phyloP scores from a whole-genome alignment of 2,888 invertebrate species.

The Steinernema carpocapsae region DNA sequence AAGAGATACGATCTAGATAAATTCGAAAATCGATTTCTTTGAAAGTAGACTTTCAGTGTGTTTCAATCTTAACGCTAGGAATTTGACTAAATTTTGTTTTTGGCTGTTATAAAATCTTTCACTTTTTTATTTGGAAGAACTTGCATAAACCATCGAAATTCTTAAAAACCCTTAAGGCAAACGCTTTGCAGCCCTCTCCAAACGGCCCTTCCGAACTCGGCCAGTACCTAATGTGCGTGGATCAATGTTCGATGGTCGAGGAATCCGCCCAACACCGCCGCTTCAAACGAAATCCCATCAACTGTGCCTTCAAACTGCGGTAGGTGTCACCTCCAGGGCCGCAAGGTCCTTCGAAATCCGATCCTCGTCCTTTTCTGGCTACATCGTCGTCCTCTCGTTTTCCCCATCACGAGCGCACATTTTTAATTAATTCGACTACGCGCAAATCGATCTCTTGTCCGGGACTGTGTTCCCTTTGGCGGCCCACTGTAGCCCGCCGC shows the following conservation, averaged over 20 bases:
- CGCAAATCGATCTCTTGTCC: slow-evolving; percentile 26
- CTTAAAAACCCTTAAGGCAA: too few species aligned
- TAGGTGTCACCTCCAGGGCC: slow-evolving; percentile 39
- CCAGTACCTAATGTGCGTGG: slow-evolving; percentile 66
- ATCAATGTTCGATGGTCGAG: slow-evolving; percentile 63
- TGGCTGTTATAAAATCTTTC: too few species aligned
- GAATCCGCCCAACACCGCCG: slow-evolving; percentile 44
- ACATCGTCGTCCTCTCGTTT: neutral
- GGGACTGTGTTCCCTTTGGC: slow-evolving; percentile 1
- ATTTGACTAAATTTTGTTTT: too few species aligned
- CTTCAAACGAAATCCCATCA: slow-evolving; percentile 55
- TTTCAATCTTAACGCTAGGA: too few species aligned
- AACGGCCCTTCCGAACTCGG: slow-evolving; percentile 55
- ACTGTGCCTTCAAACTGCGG: slow-evolving; percentile 65
- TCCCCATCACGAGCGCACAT: slow-evolving; percentile 16
- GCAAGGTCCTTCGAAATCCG: slow-evolving; percentile 14
- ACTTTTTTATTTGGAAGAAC: too few species aligned
- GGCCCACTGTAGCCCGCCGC: slow-evolving; percentile 24
- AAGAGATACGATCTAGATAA: too few species aligned
- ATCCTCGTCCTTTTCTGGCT: neutral
- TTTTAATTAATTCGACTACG: slow-evolving; percentile 35
- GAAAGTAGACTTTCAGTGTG: too few species aligned
- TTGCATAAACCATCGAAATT: too few species aligned
- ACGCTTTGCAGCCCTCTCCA: slow-evolving; percentile 38
- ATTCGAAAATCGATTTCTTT: too few species aligned